phyloP scores from a whole-genome alignment of 2,888 invertebrate genomes.

The Xylota sylvarum region DNA sequence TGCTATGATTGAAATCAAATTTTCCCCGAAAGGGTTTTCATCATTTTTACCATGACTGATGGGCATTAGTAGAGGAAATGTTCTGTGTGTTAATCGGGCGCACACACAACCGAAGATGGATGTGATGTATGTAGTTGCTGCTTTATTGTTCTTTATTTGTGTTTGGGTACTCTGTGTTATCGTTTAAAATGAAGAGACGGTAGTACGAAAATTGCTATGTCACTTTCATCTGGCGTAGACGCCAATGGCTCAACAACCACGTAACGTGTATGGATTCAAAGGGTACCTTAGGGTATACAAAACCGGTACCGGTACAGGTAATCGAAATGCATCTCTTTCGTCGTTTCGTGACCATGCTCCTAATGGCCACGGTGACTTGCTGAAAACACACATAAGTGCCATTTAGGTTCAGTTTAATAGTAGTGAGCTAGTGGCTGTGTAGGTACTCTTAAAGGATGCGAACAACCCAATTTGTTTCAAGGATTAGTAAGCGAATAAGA shows the following conservation, averaged over 20 bases:
- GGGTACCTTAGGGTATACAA: constrained; percentile 38
- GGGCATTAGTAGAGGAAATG: constrained; percentile 44
- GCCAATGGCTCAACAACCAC: constrained; percentile 25
- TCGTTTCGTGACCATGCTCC: constrained; percentile 39
- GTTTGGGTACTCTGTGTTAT: background rate
- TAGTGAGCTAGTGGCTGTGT: background rate
- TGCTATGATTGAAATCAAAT: constrained; percentile 73
- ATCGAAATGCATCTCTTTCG: constrained; percentile 33
- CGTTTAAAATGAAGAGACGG: constrained; percentile 13
- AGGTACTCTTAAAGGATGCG: background rate
- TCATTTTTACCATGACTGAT: constrained; percentile 68
- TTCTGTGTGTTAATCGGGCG: constrained; percentile 46
- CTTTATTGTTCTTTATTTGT: constrained; percentile 43
- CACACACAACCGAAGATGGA: constrained; percentile 46
- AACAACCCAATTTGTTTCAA: constrained; percentile 1
- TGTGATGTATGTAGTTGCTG: constrained; percentile 35
- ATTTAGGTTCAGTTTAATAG: background rate
- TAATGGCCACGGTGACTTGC: constrained; percentile 35
- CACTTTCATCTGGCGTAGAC: constrained; percentile 55
- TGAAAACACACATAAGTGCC: constrained; percentile 14
- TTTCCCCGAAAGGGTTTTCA: constrained; percentile 66
- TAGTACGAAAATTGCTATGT: constrained; percentile 68
- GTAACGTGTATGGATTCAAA: constrained; percentile 21
- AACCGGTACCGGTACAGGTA: background rate
- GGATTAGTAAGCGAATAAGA: background rate